phyloP scores from a whole-genome alignment of 2,888 invertebrate species.

The Eurytoma adleriae region DNA sequence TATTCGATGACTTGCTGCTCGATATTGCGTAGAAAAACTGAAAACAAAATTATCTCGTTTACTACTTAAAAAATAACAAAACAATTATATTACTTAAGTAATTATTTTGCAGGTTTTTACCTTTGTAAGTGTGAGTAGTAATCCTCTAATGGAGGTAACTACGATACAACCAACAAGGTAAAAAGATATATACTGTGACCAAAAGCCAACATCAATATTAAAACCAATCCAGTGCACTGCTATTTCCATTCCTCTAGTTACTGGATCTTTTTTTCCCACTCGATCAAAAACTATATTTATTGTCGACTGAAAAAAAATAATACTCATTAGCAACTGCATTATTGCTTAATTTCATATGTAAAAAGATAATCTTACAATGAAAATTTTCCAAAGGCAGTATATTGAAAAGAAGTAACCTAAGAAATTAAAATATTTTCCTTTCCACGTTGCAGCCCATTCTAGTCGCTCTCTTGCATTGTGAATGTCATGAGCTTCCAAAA shows the following conservation, averaged over 20 bases:
- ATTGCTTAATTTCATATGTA: neutral
- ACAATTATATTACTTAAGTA: slow-evolving; percentile 14
- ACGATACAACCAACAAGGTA: slow-evolving; percentile 98
- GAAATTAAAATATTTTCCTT: slow-evolving; percentile 98
- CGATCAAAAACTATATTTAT: slow-evolving; percentile 99
- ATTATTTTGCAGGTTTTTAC: slow-evolving; percentile 76
- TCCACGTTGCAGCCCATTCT: slow-evolving; percentile 96
- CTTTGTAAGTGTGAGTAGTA: slow-evolving; percentile 97
- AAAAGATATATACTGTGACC: slow-evolving; percentile 99
- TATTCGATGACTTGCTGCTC: slow-evolving; percentile 98
- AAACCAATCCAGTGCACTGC: slow-evolving; percentile 98
- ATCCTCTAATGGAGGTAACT: slow-evolving; percentile 96
- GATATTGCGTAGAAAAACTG: slow-evolving; percentile 99
- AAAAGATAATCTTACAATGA: slow-evolving; percentile 83
- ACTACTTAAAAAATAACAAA: slow-evolving; percentile 13
- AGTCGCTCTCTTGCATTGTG: slow-evolving; percentile 94
- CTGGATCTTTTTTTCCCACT: slow-evolving; percentile 98
- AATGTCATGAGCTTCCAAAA: slow-evolving; percentile 96
- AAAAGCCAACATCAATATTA: slow-evolving; percentile 97
- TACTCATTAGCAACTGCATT: neutral
- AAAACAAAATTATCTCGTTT: slow-evolving; percentile 69
- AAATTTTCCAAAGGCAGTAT: slow-evolving; percentile 99
- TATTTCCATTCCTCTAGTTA: slow-evolving; percentile 96
- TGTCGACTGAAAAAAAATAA: slow-evolving; percentile 83
- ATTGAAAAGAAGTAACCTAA: slow-evolving; percentile 98